Conservation (phyloP, 2,888 invertebrate species). For the Eulithis prunata region DNA sequence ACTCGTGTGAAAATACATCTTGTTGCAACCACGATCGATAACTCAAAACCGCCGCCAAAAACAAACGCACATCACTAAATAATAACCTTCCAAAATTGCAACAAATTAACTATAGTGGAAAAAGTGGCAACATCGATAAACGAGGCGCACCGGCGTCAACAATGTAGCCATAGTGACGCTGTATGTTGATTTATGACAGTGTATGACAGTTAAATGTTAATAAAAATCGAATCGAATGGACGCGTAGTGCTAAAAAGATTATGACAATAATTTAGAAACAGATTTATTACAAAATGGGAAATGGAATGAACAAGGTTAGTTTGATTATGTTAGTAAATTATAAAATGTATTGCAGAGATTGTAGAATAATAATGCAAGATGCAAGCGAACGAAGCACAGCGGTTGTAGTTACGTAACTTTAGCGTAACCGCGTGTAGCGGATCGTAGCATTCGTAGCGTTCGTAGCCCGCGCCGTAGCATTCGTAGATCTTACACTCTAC, state of each 20-base stretch:
- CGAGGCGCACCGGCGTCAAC: slow-evolving; percentile 75
- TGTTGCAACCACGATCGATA: slow-evolving; percentile 60
- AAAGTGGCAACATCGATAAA: slow-evolving; percentile 58
- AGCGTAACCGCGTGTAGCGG: slow-evolving; percentile 53
- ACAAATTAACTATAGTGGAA: slow-evolving; percentile 30
- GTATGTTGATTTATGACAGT: slow-evolving; percentile 75
- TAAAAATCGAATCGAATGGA: slow-evolving; percentile 55
- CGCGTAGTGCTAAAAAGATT: slow-evolving; percentile 55
- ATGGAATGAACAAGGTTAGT: slow-evolving; percentile 96
- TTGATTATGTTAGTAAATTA: slow-evolving; percentile 3
- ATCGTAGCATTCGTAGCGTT: slow-evolving; percentile 40
- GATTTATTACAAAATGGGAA: slow-evolving; percentile 85
- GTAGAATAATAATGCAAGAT: slow-evolving; percentile 31
- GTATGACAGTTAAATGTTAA: slow-evolving; percentile 64
- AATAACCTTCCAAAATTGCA: slow-evolving; percentile 49
- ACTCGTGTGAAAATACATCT: not conserved
- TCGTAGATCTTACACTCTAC: slow-evolving; percentile 27
- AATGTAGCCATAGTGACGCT: slow-evolving; percentile 81
- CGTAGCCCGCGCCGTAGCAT: slow-evolving; percentile 45
- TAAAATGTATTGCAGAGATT: no score
- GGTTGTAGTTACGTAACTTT: slow-evolving; percentile 60
- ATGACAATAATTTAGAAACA: slow-evolving; percentile 65
- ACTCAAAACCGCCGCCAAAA: slow-evolving; percentile 49
- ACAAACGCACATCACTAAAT: slow-evolving; percentile 30
- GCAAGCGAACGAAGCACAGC: slow-evolving; percentile 37